Base-by-base conservation (phyloP, 1,140 invertebrate species). In the Choristoneura fumiferana region DNA sequence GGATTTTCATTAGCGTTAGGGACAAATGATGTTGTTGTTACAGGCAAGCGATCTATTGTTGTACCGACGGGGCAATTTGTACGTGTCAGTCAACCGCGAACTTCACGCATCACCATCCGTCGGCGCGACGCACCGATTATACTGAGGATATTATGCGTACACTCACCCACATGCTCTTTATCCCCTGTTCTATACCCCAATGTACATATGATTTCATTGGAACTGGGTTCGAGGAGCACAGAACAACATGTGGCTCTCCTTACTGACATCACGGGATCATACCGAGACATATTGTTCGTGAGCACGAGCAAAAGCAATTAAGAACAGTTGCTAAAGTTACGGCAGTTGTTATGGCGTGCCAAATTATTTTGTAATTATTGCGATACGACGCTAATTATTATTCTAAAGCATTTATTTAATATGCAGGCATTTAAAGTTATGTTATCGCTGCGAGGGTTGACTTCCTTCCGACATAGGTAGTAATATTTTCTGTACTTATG, bases 1-100 rank as follows among this genome's bases (percentile, higher is more conserved):
- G 81, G 78, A 82, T 84, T 87, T 87, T 84, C 84, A 87, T 87
- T 87, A 87, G 82, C 73, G 81, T 76, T 84, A 77, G 78, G 76
- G 76, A 83, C 82, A 83, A 84, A 87, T 85, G 80, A 87, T 84
- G 81, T 35, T 43, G 58, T 86, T 84, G 84, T 87, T 84, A 80
- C 80, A 76, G 73, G 68, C 76, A 65, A 78, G 58, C 76, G 71
- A 81, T 81, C 80, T 79, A 84, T 84, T 87, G 79, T 84, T 79
- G 65, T 69, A 67, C 56, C 65, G 62, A 53, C 54, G 54, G 62
- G 72, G 73, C 71, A 81, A 87, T 86, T 85, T 84, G 81, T 83
- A 69, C 67, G 60, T 71, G 78, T 82, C 81, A 83, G 69, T 82
- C 77, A 76, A 39, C 63, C 54, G 57, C 60, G 57, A 77, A 78